A percentile compares a stretch with the other conserved stretches of the same genome.
phyloP scores from a whole-genome alignment of 2,797 vertebrate genomes.

The Micropoecilia bifurca region DNA sequence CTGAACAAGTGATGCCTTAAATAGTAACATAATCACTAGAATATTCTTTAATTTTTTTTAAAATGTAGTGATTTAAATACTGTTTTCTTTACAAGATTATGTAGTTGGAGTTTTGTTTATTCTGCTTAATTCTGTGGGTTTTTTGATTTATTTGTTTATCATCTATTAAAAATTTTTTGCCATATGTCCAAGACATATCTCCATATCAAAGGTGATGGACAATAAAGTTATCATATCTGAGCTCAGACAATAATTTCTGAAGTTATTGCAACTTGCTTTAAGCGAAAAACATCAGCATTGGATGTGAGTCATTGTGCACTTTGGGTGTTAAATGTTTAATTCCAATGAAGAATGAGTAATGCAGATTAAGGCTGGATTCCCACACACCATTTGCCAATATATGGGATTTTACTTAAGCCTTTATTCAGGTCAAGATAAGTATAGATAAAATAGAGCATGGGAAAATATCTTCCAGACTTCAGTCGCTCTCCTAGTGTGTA shows the following conservation, averaged over 20 bases:
- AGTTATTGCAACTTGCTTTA: constrained; percentile 5
- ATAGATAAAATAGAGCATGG: not conserved
- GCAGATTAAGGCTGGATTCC: not conserved
- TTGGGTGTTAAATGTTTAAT: constrained; percentile 9
- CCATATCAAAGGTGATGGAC: not conserved
- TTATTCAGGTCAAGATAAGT: not conserved
- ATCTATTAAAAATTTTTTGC: not conserved
- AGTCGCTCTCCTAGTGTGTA: not conserved
- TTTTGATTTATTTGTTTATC: not conserved
- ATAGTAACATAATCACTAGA: not conserved
- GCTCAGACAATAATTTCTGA: not conserved
- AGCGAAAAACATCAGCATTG: not conserved
- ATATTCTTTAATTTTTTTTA: not conserved
- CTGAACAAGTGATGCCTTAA: not conserved
- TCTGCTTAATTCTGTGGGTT: not conserved
- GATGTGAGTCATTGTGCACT: not conserved
- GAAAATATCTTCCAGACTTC: not conserved
- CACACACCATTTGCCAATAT: not conserved
- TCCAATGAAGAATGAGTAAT: not conserved
- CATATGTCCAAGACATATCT: not conserved
- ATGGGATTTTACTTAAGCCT: not conserved
- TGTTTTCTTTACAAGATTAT: not conserved
- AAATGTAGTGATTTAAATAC: not conserved
- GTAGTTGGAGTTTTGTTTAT: not conserved
- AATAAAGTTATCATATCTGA: not conserved